Percentiles rank a stretch among this genome's conserved stretches.
Evolutionary conservation across 2,113 vertebrate genomes (phyloP).

Genomic region (Zosterops borbonicus): DNA sequence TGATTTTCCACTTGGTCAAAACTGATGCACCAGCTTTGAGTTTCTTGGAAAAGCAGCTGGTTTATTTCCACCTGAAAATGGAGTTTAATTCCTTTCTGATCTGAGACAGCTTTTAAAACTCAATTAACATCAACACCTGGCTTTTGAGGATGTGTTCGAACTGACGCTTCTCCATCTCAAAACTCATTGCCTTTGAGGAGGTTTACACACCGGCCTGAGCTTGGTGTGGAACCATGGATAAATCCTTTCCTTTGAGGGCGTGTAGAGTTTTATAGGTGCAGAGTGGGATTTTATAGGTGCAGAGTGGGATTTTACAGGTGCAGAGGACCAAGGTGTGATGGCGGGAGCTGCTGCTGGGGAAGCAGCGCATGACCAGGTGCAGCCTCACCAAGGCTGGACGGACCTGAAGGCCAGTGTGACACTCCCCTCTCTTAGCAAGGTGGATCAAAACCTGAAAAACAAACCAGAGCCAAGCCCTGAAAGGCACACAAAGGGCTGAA

Average conservation of each 20-base stretch:
- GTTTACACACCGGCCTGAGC: neutral
- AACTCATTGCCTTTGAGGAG: neutral
- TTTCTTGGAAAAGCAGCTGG: neutral
- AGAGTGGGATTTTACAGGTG: neutral
- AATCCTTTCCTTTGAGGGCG: neutral
- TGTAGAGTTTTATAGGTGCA: neutral
- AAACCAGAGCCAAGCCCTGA: neutral
- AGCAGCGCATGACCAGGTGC: fast-evolving
- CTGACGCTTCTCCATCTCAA: neutral
- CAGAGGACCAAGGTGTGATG: neutral
- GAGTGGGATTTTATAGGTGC: neutral
- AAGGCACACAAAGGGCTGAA: neutral
- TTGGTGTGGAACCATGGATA: fast-evolving
- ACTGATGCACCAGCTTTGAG: neutral
- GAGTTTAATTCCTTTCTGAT: neutral
- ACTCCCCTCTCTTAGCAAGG: fast-evolving
- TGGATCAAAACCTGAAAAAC: neutral
- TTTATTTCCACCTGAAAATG: neutral
- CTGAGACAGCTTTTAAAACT: neutral
- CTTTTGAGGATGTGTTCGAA: neutral
- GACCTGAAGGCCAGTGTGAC: neutral
- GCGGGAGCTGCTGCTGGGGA: neutral
- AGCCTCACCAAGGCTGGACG: neutral
- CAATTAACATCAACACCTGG: neutral
- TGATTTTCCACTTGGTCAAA: neutral